Percentiles rank a stretch among this genome's conserved stretches.
These are phyloP conservation scores for Pristionchus japonicus DNA, from an alignment of 2,888 invertebrate species.

Conservation along the genomic window DNA sequence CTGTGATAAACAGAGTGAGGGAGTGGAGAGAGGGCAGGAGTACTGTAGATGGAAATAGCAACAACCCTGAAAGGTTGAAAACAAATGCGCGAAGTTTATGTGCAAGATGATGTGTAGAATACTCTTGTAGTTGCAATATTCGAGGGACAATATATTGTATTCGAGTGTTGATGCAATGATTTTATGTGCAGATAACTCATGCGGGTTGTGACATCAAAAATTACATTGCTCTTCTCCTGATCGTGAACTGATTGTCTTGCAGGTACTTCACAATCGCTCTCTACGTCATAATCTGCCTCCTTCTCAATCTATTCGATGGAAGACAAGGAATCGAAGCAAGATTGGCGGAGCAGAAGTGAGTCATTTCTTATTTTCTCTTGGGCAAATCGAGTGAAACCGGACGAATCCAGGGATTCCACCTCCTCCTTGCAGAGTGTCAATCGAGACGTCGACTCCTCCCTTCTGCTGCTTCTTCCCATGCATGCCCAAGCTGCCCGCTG, in stretches of 20 bases:
- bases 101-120: neutral
- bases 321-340: slow-evolving; percentile 31
- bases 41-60: slow-evolving; percentile 4
- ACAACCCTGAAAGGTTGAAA: neutral
- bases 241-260: slow-evolving; percentile 1
- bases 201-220: too few species aligned
- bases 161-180: neutral
- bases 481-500: slow-evolving; percentile 68
- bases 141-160: neutral
- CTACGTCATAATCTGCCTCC: slow-evolving; percentile 71
- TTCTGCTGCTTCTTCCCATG: slow-evolving; percentile 74
- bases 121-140: neutral
- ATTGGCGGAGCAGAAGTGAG: slow-evolving; percentile 13
- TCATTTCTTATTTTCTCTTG: neutral
- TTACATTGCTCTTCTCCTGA: too few species aligned
- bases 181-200: too few species aligned
- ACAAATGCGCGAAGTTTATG: neutral
- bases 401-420: too few species aligned
- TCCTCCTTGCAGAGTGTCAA: neutral
- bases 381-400: too few species aligned
- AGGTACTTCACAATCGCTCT: slow-evolving; percentile 72
- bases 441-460: slow-evolving; percentile 65
- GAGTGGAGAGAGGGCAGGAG: neutral
- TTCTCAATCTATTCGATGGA: slow-evolving; percentile 71
- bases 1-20: slow-evolving; percentile 21